Conservation (phyloP, 1,140 invertebrate species). For the Drosophila teissieri region DNA sequence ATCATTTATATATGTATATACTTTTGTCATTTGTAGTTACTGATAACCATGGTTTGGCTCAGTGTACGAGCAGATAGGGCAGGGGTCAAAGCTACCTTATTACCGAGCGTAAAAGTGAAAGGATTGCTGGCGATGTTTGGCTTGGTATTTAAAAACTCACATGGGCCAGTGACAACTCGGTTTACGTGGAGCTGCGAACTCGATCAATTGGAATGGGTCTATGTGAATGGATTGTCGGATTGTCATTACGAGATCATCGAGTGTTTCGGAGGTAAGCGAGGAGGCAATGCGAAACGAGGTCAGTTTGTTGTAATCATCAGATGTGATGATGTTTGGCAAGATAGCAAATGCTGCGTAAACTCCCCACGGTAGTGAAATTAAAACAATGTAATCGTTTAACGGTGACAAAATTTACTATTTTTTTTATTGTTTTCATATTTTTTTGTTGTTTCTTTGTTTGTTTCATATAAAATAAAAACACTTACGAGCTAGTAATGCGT, state of each 20-base stretch:
- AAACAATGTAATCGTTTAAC: constrained; percentile 63
- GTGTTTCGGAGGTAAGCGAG: constrained; percentile 1
- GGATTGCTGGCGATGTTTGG: constrained; percentile 57
- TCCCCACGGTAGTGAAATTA: background rate
- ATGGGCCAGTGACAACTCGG: constrained; percentile 40
- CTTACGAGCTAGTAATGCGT: constrained; percentile 83
- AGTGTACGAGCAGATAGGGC: background rate
- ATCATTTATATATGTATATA: no score
- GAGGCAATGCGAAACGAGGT: constrained; percentile 10
- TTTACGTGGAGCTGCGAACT: constrained; percentile 11
- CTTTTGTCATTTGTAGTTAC: no score
- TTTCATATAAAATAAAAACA: constrained; percentile 85
- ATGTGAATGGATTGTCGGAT: constrained; percentile 11
- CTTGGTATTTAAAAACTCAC: constrained; percentile 28
- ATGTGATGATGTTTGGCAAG: background rate
- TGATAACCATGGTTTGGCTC: background rate
- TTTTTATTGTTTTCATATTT: constrained; percentile 84
- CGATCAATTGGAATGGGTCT: constrained; percentile 43
- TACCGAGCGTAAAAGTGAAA: constrained; percentile 66
- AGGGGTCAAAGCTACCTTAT: constrained; percentile 39
- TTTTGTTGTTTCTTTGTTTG: constrained; percentile 85
- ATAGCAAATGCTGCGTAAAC: background rate
- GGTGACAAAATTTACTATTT: constrained; percentile 85
- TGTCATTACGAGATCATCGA: constrained; percentile 37
- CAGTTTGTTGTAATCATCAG: background rate